Base-by-base conservation (phyloP, 2,888 invertebrate genomes). In the Bombylius discolor region DNA sequence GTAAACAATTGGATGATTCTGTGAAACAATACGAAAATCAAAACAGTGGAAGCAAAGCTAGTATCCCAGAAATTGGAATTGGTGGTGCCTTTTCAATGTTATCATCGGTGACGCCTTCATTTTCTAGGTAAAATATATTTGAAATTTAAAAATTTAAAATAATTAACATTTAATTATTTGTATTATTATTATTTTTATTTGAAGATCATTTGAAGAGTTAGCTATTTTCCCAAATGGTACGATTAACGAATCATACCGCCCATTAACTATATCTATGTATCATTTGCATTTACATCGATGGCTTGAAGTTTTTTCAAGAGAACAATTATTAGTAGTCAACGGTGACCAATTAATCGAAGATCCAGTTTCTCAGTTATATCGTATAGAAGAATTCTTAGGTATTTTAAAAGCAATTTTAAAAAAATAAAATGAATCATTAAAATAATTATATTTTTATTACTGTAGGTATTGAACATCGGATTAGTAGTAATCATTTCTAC, bases 321-420 rank as follows among this genome's bases (percentile, higher is more conserved):
- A 89, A 54, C 95, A 98, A 70, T 85, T 99, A 64, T 84, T 96
- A 65, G 84, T 99, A 55, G 93, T 99, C 51, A 95, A 97, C 72
- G 96, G 96, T 4, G 95, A 96, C 74, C 82, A 85, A 62, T 81
- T 96, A 59, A 90, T 94, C 66, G 87, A 87, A 66, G 90, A 95
- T 69, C 95, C 95, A 0, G 85, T 92, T 53, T 85, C 87, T 1
- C 92, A 94, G 72, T 75, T 96, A 52, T 83, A 87, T 64, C 82
- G 86, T 64, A 90, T 94, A 64, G 95, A 96, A 74, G 80, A 81
- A 58, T 96, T 96, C 71, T 81, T 96, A 47, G 88, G 87, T 61
- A 74, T 42, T 42, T 42, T 11, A 42, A 42, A 42, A 23, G 3
- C 23, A 23, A 23, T 23, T 23, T 14, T 6, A n/a, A 45, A 14